Evolutionary conservation across 2,888 invertebrate genomes (phyloP), one percentile per base, ranked within the genome.

Genomic region (Drosophila emarginata): DNA sequence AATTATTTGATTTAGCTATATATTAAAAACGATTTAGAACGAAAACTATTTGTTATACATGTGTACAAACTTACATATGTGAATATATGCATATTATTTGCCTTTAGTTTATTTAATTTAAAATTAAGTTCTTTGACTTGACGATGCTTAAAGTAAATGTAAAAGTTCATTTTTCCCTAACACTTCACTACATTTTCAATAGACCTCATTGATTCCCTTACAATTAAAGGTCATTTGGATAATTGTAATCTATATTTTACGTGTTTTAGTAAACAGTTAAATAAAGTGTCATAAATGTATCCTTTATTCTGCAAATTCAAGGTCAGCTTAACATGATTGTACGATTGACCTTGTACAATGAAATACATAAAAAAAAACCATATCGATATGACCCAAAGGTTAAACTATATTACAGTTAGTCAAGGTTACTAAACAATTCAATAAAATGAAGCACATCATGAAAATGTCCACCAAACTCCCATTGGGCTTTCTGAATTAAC

Each of bases 381-480:
- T 32, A 32, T 36, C 54, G 5, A 54, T 54, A 36, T 36, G 54
- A 28, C 12, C 15, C 36, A 54, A 18, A n/a, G 54, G 54, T 32
- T 21, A 54, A 54, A 32, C 15, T 18, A 18, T 54, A 32, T 15
- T 12, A 28, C 28, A 54, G 12, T 36, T 12, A 32, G 36, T 54
- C 32, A 54, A 36, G 54, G 54, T 36, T n/a, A 52, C 50, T 32
- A 32, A 32, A 32, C 39, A 39, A 37, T 37, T 37, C 37, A 39
- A 39, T 39, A 39, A 39, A 14, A 39, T 39, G 14, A 14, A 39
- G 12, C 3, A 14, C 39, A 39, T 39, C n/a, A 21, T 4, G 18
- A 18, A 45, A 45, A 45, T 21, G 18, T 15, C 11, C 18, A 45
- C 18, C 11, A 45, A 45, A 32, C 28, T 28, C 5, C 5, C 28